phyloP scores from a whole-genome alignment of 2,113 vertebrate genomes.

The Corythornis vintsioides region DNA sequence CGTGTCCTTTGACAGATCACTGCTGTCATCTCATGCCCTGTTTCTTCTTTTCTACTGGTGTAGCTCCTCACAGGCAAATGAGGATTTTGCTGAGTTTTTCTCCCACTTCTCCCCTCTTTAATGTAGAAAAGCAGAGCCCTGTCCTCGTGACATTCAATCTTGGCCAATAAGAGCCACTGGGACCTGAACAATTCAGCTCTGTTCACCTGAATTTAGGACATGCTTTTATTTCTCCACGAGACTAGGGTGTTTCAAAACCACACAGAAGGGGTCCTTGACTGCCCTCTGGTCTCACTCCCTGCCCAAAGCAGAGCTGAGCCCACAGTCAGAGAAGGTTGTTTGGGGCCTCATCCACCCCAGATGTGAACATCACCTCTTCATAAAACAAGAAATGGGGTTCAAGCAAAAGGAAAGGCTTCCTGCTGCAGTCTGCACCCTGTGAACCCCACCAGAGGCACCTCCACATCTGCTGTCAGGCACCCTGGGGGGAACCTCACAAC shows the following conservation, averaged over 20 bases:
- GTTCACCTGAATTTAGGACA: neutral
- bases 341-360: neutral
- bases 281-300: neutral
- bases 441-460: neutral
- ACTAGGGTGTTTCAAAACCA: neutral
- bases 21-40: neutral
- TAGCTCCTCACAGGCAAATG: neutral
- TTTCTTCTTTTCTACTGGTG: neutral
- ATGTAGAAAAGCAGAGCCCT: neutral
- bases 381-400: neutral
- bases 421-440: neutral
- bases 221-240: neutral
- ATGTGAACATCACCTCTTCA: neutral
- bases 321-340: neutral
- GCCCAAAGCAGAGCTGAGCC: neutral
- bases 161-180: neutral
- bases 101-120: neutral
- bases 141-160: neutral
- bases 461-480: neutral
- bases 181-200: constrained; percentile 10
- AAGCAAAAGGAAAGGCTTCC: neutral
- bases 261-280: neutral
- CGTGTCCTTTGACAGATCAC: neutral
- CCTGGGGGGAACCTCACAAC: too few relatives aligned
- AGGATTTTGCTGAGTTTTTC: neutral